A percentile compares a stretch with the other conserved stretches of the same genome.
phyloP scores from a whole-genome alignment of 37 sponge, comb jelly and placozoan genomes.

The Spongilla lacustris region DNA sequence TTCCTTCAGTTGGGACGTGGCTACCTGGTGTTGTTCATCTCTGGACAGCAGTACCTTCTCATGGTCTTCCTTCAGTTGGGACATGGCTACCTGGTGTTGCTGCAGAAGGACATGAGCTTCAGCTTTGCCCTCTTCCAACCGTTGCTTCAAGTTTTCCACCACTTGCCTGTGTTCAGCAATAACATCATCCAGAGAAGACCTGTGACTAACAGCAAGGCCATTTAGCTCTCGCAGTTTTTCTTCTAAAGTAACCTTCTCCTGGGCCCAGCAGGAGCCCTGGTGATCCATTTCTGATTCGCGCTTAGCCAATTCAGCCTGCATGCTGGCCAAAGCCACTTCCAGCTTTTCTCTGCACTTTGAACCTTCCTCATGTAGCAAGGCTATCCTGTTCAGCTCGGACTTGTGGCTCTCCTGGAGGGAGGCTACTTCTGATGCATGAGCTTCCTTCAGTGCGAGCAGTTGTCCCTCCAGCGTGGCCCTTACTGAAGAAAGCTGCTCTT shows the following conservation, averaged over 20 bases:
- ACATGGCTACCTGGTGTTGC: neutral
- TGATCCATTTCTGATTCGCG: too few species aligned
- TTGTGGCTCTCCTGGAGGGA: neutral
- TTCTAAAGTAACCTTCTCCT: too few species aligned
- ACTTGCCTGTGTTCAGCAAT: neutral
- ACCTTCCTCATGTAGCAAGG: neutral
- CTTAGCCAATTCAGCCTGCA: neutral
- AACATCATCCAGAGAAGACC: too few species aligned
- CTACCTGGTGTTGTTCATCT: too few species aligned
- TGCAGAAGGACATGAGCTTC: neutral
- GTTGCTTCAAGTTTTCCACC: neutral
- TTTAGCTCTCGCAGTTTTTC: too few species aligned
- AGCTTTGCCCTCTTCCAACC: neutral
- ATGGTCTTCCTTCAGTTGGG: neutral
- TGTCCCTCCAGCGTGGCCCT: conserved; percentile 22
- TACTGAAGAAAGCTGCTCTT: conserved; percentile 44
- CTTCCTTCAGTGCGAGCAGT: conserved; percentile 23
- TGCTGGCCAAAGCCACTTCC: neutral
- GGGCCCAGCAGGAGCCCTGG: too few species aligned
- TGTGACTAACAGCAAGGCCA: too few species aligned
- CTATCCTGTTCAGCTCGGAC: neutral
- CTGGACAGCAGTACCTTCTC: neutral
- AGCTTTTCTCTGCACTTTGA: neutral
- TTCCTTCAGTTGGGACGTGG: too few species aligned
- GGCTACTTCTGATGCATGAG: conserved; percentile 22